Percentiles rank a stretch among this genome's conserved stretches.
These are phyloP conservation scores for Enteromius argenteus DNA, from an alignment of 2,797 vertebrate species.

Conservation along the genomic window DNA sequence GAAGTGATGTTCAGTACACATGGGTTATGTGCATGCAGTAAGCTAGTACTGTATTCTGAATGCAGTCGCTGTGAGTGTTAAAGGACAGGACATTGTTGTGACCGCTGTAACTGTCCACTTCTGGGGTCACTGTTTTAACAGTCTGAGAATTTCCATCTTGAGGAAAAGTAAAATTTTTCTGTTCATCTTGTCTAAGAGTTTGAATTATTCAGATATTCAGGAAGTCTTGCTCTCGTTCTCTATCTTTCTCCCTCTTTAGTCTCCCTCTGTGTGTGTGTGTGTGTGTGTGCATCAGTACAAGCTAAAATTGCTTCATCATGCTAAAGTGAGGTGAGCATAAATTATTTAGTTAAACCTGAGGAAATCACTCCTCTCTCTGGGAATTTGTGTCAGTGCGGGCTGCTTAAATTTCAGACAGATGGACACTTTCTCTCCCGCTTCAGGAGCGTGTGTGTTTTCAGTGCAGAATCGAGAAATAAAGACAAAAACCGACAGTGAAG, in stretches of 20 bases:
- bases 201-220: slow-evolving; percentile 59
- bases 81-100: neutral
- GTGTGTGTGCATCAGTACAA: slow-evolving; percentile 80
- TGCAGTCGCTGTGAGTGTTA: neutral
- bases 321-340: slow-evolving; percentile 92
- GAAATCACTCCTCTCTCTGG: slow-evolving; percentile 86
- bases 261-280: no score
- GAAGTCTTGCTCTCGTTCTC: slow-evolving; percentile 35
- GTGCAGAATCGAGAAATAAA: slow-evolving; percentile 36
- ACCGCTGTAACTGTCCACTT: neutral
- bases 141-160: neutral
- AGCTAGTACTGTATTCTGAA: neutral
- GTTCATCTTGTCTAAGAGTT: slow-evolving; percentile 54
- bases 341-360: slow-evolving; percentile 95
- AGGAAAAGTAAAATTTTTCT: slow-evolving; percentile 41
- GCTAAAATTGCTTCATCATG: slow-evolving; percentile 97
- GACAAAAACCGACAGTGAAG: slow-evolving; percentile 20
- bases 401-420: slow-evolving; percentile 87
- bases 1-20: neutral
- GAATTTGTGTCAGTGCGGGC: slow-evolving; percentile 81
- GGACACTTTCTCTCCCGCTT: slow-evolving; percentile 72
- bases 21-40: neutral
- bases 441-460: slow-evolving; percentile 28
- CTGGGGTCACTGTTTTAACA: neutral
- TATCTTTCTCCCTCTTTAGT: slow-evolving; percentile 38